Evolutionary conservation across 2,797 vertebrate species (phyloP), one percentile per base, ranked within the genome.

Genomic region (Crocidura indochinensis): DNA sequence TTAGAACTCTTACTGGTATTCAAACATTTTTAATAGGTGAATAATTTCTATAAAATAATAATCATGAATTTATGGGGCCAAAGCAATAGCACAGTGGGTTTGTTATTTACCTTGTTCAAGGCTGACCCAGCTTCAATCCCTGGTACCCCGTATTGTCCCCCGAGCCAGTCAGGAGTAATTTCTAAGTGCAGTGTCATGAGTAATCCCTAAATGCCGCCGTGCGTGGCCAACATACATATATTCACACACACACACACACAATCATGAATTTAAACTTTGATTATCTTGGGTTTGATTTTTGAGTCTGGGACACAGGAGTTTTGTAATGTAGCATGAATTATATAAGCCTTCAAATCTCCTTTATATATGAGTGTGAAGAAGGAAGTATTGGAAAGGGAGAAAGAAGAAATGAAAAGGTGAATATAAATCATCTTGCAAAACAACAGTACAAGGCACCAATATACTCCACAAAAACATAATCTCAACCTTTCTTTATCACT

Each of bases 271-370:
- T 78, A 73, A 67, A 53, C 15, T 80, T 74, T 83, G n/a, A 14
- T 53, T 79, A 62, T 72, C n/a, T 17, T 38, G 46, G 11, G 6
- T 38, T 73, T 86, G 64, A 19, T 67, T 81, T 49, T 29, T 80
- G 19, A 4, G 24, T 91, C 15, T 78, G 71, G 24, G 31, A 15
- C 4, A 3, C 26, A 68, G 65, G n/a, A 91, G 10, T 44, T 93
- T 60, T 81, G 69, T 27, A 4, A 29, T 69, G 46, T 68, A 82
- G 56, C 76, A 51, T 91, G 84, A 82, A 62, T 73, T 64, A 62
- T 27, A 10, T 31, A 31, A 49, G 10, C 27, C 76, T 91, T 87
- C 67, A 71, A 49, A 80, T 10, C 10, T 62, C 5, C 29, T 31
- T 64, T 84, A 29, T 78, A 84, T 15, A 46, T n/a, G 26, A 87